phyloP scores from a whole-genome alignment of 2,797 vertebrate species.

The Ptychobarbus kaznakovi region DNA sequence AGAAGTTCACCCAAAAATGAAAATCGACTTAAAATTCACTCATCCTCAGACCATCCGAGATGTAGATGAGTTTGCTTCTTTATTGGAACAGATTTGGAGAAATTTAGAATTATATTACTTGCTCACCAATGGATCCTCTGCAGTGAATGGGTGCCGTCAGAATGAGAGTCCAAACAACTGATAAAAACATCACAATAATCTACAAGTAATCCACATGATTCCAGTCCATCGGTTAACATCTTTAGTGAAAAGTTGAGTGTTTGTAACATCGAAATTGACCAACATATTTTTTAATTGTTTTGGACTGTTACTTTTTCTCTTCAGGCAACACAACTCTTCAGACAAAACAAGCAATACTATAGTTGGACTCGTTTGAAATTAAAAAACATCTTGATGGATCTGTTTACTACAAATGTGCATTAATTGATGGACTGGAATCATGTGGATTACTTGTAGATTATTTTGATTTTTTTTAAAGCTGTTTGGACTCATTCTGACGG shows the following conservation, averaged over 20 bases:
- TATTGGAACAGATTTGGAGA: background rate
- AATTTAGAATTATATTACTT: background rate
- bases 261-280: background rate
- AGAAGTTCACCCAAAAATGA: background rate
- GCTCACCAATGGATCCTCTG: background rate
- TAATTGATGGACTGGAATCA: background rate
- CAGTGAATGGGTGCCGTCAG: background rate
- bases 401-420: background rate
- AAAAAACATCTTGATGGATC: background rate
- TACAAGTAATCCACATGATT: background rate
- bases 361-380: too few relatives aligned
- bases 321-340: too few relatives aligned
- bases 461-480: background rate
- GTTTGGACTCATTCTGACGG: background rate
- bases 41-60: background rate
- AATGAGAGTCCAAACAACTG: background rate
- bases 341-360: background rate
- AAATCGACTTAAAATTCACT: background rate
- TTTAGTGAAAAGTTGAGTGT: background rate
- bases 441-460: background rate
- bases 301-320: background rate
- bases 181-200: background rate
- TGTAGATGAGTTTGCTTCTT: background rate
- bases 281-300: background rate
- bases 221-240: background rate